These are phyloP conservation scores for Sinelater perroti DNA, from an alignment of 2,888 invertebrate species.

Conservation along the genomic window DNA sequence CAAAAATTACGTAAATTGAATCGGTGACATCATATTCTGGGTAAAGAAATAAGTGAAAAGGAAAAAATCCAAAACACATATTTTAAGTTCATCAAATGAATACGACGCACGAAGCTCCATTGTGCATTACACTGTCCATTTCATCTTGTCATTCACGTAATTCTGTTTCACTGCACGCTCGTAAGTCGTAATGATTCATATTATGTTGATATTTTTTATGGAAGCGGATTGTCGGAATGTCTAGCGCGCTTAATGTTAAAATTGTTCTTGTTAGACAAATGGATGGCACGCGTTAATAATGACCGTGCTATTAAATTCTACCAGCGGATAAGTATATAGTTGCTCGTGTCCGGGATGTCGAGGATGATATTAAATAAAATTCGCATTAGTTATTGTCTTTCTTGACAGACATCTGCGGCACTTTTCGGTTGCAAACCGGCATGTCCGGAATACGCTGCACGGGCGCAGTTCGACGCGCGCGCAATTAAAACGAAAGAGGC, in stretches of 20 bases:
- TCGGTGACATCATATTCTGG: too few relatives aligned
- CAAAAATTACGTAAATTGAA: too few relatives aligned
- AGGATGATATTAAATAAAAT: constrained; percentile 59
- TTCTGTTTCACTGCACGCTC: constrained; percentile 38
- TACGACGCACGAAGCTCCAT: too few relatives aligned
- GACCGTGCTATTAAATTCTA: constrained; percentile 51
- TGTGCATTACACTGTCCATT: constrained; percentile 38
- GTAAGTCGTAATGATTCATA: constrained; percentile 45
- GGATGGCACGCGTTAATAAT: constrained; percentile 53
- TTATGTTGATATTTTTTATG: constrained; percentile 45
- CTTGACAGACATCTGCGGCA: constrained; percentile 33
- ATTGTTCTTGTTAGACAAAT: constrained; percentile 53
- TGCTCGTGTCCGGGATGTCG: constrained; percentile 58
- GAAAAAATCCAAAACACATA: too few relatives aligned
- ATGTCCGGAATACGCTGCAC: constrained; percentile 1
- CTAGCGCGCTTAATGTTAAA: constrained; percentile 48
- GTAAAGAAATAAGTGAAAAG: too few relatives aligned
- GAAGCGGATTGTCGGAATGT: constrained; percentile 45
- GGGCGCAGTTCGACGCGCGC: too few relatives aligned
- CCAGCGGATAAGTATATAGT: constrained; percentile 54
- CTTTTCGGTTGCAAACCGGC: constrained; percentile 19
- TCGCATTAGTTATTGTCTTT: constrained; percentile 41
- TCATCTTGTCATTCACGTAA: constrained; percentile 40
- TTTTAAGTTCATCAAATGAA: too few relatives aligned
- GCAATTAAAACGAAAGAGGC: not conserved